phyloP scores from a whole-genome alignment of 2,113 vertebrate species.

The Corythaeola cristata region DNA sequence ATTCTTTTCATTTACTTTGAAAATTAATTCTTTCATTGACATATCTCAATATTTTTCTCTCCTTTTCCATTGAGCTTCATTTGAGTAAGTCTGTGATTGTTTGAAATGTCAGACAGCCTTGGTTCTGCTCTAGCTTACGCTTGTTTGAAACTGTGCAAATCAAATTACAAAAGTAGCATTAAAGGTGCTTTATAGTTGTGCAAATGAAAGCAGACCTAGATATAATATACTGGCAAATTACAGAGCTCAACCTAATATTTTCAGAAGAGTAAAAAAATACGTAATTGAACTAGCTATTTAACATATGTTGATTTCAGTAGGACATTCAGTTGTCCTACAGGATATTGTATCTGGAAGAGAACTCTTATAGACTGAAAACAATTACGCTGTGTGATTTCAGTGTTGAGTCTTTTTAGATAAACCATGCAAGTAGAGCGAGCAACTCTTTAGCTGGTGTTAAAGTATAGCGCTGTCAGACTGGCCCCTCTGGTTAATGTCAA shows the following conservation, averaged over 20 bases:
- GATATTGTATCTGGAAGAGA: conserved; percentile 58
- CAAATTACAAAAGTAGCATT: background rate
- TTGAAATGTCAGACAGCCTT: background rate
- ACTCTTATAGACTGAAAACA: conserved; percentile 69
- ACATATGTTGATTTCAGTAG: background rate
- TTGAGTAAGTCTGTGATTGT: background rate
- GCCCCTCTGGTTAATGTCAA: conserved; percentile 83
- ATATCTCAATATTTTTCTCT: background rate
- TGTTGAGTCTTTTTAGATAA: conserved; percentile 76
- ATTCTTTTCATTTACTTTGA: background rate
- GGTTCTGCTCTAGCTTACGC: background rate
- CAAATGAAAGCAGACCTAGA: background rate
- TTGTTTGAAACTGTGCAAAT: background rate
- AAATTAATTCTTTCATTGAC: background rate
- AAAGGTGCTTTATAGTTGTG: background rate
- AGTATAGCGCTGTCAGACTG: conserved; percentile 75
- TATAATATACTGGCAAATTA: background rate
- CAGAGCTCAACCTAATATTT: background rate
- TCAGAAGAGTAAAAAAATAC: background rate
- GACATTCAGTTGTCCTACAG: conserved; percentile 51
- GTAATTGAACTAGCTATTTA: background rate
- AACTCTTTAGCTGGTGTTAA: conserved; percentile 69
- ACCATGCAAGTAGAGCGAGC: conserved; percentile 50
- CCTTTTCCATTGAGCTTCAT: background rate
- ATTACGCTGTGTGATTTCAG: conserved; percentile 75